Conservation (phyloP, 2,888 invertebrate species). For the Synergus umbraculus region DNA sequence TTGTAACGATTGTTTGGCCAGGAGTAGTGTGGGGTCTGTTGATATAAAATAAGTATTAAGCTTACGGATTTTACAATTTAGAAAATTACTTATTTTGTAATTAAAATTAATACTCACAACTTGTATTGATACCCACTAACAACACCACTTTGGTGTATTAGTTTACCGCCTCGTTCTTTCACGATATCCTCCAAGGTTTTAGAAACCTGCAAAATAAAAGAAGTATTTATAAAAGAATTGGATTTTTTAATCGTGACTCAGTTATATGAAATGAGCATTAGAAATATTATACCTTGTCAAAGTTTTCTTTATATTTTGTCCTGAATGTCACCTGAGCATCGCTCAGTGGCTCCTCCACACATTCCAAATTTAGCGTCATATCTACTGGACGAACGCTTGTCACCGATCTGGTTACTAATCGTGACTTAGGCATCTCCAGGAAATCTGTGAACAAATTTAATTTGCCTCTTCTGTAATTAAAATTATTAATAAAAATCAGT, state of each 20-base stretch:
- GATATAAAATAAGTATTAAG: constrained; percentile 27
- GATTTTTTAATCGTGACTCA: not conserved
- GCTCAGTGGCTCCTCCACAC: constrained; percentile 77
- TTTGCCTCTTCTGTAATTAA: not conserved
- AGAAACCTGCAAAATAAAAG: constrained; percentile 61
- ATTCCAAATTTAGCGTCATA: constrained; percentile 76
- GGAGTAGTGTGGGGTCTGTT: constrained; percentile 60
- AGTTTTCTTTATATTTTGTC: constrained; percentile 71
- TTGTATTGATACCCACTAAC: constrained; percentile 73
- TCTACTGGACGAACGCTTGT: constrained; percentile 64
- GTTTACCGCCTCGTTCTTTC: constrained; percentile 71
- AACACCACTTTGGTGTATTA: constrained; percentile 69
- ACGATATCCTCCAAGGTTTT: constrained; percentile 70
- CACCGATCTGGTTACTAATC: constrained; percentile 65
- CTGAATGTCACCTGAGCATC: constrained; percentile 73
- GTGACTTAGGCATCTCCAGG: constrained; percentile 64
- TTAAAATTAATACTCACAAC: constrained; percentile 63
- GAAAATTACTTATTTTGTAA: not conserved
- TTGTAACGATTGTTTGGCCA: constrained; percentile 57
- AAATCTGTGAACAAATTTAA: not conserved
- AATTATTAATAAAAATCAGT: not conserved
- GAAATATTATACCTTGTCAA: constrained; percentile 62
- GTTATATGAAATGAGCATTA: not conserved
- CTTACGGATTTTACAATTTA: not conserved
- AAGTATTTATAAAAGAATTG: not conserved